Evolutionary conservation across 2,113 vertebrate species (phyloP).

Genomic region (Podilymbus podiceps): DNA sequence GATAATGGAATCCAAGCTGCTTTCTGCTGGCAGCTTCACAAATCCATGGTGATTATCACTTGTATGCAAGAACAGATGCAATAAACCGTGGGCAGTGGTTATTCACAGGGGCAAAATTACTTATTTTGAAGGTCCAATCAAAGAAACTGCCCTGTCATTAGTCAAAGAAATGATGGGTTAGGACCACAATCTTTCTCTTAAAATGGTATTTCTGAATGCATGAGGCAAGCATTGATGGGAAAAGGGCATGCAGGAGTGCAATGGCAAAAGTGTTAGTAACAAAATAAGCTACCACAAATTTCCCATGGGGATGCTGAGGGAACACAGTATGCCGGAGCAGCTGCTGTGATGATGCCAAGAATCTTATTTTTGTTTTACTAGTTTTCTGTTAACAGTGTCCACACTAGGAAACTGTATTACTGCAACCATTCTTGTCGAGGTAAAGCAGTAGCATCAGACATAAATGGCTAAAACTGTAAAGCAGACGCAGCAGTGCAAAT

Average conservation of each 20-base stretch:
- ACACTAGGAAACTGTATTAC: neutral
- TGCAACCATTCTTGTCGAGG: rapidly evolving
- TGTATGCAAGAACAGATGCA: neutral
- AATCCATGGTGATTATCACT: neutral
- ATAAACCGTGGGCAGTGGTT: neutral
- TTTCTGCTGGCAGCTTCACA: neutral
- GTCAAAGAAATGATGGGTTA: neutral
- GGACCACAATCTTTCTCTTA: neutral
- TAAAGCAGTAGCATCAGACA: neutral
- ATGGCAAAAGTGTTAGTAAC: neutral
- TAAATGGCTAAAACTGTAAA: too few species aligned
- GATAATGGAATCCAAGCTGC: neutral
- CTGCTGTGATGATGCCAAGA: neutral
- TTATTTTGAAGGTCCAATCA: neutral
- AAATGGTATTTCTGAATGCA: neutral
- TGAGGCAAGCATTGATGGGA: neutral
- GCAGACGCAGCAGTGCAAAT: neutral
- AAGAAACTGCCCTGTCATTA: neutral
- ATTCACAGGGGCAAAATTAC: neutral
- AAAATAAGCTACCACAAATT: neutral
- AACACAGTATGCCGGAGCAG: neutral
- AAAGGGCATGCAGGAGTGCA: neutral
- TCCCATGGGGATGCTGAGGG: neutral
- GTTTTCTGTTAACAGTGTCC: neutral
- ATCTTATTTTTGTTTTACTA: neutral